Base-by-base conservation (phyloP, 2,888 invertebrate species). In the Nephrotoma appendiculata region DNA sequence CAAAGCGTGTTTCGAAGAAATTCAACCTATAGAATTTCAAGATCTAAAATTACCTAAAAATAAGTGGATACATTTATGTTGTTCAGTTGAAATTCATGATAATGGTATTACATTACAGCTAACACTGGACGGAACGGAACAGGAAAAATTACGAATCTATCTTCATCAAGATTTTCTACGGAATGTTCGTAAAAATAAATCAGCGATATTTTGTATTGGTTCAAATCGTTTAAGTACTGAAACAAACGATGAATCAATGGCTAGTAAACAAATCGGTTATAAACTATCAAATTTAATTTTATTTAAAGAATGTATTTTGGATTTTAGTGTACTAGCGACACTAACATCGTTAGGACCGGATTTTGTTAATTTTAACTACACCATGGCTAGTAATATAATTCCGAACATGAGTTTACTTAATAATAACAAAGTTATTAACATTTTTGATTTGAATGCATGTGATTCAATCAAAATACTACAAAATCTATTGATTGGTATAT, bases 401-500 rank as follows among this genome's bases (percentile, higher is more conserved):
- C 91, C 92, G 5, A 91, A 92, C 88, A 90, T 89, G 87, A 90
- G 91, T 0, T 89, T 89, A 83, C 88, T 91, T 2, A 91, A 90
- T 88, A 88, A 90, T 0, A 89, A 88, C 41, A 91, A 90, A 88
- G 87, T 90, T n/a, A 87, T 88, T 9, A 57, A 57, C 5, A 89
- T 88, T 0, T 89, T 89, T 0, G 89, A 89, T 15, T 89, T 90
- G 87, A 90, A 89, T 11, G 89, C 88, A 87, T 89, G 90, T 0
- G 91, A 90, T 42, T 89, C 90, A 11, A 89, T 95, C 86, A 92
- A 93, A 41, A 92, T 93, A 84, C 89, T 95, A 85, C 93, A 95
- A 89, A 94, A 95, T 88, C 93, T 93, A 87, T 89, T 95, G 86
- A 91, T 95, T 86, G 89, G 95, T 43, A 92, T 92, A 43, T 95